Conservation (phyloP, 2,888 invertebrate genomes). For the Protula sp. region DNA sequence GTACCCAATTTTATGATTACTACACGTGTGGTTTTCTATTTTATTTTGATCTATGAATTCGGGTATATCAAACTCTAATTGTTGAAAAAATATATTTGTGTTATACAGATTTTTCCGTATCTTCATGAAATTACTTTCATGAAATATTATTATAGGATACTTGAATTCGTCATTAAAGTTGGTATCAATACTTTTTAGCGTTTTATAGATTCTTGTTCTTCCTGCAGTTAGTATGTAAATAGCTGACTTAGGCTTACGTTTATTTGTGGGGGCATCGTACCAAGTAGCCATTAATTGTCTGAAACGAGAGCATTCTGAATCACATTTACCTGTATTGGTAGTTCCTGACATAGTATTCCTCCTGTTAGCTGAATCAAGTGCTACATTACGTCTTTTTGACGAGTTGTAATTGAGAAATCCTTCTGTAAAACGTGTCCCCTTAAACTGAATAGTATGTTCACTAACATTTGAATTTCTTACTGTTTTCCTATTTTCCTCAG, state of each 20-base stretch:
- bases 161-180: conserved; percentile 19
- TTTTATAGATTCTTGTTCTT: background rate
- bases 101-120: conserved; percentile 1
- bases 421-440: too few species aligned
- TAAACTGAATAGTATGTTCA: too few species aligned
- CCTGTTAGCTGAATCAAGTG: too few species aligned
- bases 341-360: too few species aligned
- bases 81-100: conserved; percentile 19
- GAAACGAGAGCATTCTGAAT: too few species aligned
- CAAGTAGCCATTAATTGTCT: too few species aligned
- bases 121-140: conserved; percentile 15
- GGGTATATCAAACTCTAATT: conserved; percentile 15
- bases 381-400: too few species aligned
- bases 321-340: too few species aligned
- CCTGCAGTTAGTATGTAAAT: conserved; percentile 18
- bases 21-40: conserved; percentile 8
- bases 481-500: too few species aligned
- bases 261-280: too few species aligned
- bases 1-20: conserved; percentile 17
- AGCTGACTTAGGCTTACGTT: conserved; percentile 18
- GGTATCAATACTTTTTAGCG: conserved; percentile 5
- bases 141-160: conserved; percentile 27
- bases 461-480: too few species aligned
- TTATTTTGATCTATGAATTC: conserved; percentile 8
- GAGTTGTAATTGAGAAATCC: too few species aligned